These are phyloP conservation scores for Notodonta ziczac DNA, from an alignment of 2,888 invertebrate genomes.

Conservation along the genomic window DNA sequence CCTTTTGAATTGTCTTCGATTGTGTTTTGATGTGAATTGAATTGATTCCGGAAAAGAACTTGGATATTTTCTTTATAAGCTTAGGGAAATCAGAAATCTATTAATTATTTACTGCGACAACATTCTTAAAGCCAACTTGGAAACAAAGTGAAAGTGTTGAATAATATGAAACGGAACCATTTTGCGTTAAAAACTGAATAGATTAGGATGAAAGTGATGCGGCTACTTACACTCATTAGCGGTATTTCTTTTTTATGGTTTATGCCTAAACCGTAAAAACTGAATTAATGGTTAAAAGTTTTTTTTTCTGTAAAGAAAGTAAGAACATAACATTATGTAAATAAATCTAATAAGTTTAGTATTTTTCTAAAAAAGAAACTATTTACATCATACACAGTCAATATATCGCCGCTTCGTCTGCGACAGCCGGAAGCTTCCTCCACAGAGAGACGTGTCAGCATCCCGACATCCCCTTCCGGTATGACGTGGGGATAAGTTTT, in stretches of 20 bases:
- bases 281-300: background rate
- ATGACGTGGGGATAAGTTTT: background rate
- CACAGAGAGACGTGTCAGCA: background rate
- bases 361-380: no score
- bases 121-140: no score
- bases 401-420: background rate
- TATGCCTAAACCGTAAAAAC: background rate
- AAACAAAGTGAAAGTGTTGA: background rate
- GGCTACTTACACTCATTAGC: background rate
- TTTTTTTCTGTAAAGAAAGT: background rate
- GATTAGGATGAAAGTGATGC: background rate
- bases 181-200: background rate
- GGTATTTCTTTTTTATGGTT: constrained; percentile 4
- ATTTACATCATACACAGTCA: no score
- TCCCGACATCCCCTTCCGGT: background rate
- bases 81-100: no score
- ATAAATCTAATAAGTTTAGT: no score
- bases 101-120: no score
- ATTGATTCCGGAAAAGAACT: no score
- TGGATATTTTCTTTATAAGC: no score
- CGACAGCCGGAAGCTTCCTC: background rate
- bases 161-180: background rate
- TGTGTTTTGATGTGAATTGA: no score
- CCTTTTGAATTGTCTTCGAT: no score
- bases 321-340: background rate